These are phyloP conservation scores for Poecilia gillii DNA, from an alignment of 2,797 vertebrate genomes.

Conservation along the genomic window DNA sequence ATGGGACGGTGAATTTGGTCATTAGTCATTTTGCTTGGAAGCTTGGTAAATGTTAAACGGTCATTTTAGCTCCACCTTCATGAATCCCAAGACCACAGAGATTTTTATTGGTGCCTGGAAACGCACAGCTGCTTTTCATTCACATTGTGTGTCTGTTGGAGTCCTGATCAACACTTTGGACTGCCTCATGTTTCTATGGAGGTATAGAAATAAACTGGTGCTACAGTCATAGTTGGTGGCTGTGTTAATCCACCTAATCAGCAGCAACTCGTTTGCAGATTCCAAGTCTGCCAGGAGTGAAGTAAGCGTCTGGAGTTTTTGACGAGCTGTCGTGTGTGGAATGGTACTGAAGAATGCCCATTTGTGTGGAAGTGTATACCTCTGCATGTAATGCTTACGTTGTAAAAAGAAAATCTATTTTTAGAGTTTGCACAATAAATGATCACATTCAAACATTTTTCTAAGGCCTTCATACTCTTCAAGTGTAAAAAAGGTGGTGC, in stretches of 20 bases:
- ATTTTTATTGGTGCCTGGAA: background rate
- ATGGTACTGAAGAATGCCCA: background rate
- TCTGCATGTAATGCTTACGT: background rate
- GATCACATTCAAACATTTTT: background rate
- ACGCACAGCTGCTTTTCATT: background rate
- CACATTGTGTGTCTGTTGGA: background rate
- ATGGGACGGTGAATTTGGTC: background rate
- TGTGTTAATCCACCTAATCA: background rate
- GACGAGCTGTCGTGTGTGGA: background rate
- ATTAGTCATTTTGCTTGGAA: background rate
- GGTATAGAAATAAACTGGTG: background rate
- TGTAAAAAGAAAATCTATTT: background rate
- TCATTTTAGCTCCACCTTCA: too few relatives aligned
- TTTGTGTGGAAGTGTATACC: background rate
- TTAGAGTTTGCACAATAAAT: background rate
- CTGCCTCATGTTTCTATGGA: background rate
- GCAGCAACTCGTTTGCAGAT: background rate
- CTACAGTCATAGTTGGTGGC: background rate
- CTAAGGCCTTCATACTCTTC: background rate
- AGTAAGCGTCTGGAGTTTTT: background rate
- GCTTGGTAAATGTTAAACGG: background rate
- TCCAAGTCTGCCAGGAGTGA: background rate
- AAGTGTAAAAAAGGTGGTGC: background rate
- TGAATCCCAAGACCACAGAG: background rate
- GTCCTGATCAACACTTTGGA: background rate